These are phyloP conservation scores for Barbus barbus DNA, from an alignment of 2,113 vertebrate species.

Conservation along the genomic window DNA sequence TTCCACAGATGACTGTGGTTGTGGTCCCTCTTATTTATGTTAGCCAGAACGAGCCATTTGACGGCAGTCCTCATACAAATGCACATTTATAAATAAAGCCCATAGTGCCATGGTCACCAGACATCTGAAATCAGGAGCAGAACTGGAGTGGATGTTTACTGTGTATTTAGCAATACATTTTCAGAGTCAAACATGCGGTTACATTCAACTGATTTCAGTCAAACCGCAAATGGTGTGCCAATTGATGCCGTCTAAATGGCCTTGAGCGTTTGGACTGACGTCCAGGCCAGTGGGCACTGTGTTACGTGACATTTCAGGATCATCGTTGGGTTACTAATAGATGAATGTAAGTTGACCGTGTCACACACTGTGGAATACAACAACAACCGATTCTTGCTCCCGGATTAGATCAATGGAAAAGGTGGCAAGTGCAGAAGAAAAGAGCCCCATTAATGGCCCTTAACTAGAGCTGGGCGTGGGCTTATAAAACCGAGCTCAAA, in stretches of 20 bases:
- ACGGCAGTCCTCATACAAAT: constrained; percentile 51
- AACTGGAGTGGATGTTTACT: constrained; percentile 47
- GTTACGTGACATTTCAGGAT: neutral
- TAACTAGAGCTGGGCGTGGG: constrained; percentile 42
- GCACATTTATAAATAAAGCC: constrained; percentile 50
- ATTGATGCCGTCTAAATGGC: constrained; percentile 29
- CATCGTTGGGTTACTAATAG: neutral
- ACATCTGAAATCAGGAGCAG: constrained; percentile 43
- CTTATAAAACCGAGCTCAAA: constrained; percentile 32
- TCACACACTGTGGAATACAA: neutral
- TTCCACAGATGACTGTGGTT: constrained; percentile 61
- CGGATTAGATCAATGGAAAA: constrained; percentile 44
- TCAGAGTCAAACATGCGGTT: constrained; percentile 39
- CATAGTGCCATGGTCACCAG: constrained; percentile 34
- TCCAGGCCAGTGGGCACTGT: neutral
- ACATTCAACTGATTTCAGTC: neutral
- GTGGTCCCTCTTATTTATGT: constrained; percentile 52
- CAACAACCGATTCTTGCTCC: constrained; percentile 28
- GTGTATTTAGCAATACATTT: constrained; percentile 44
- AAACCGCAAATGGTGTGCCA: constrained; percentile 11
- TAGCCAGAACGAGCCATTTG: constrained; percentile 52
- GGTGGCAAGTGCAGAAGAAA: constrained; percentile 16
- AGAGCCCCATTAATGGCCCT: constrained; percentile 25
- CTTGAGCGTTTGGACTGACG: neutral
- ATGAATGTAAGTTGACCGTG: neutral